These are phyloP conservation scores for Procambarus virginalis DNA, from an alignment of 1,140 invertebrate genomes.

Conservation along the genomic window DNA sequence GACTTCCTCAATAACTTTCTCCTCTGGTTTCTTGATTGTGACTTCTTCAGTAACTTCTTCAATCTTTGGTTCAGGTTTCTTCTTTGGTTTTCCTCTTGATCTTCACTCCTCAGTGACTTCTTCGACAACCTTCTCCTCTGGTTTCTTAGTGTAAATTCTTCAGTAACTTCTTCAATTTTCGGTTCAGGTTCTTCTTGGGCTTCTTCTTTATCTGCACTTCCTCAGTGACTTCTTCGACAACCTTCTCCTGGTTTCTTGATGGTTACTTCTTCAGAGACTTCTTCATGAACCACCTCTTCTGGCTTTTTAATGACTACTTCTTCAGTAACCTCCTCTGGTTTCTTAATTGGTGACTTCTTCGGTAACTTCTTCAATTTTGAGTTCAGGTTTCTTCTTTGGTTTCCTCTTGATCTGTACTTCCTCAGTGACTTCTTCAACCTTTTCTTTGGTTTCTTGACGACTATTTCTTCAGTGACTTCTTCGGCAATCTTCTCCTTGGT, in stretches of 20 bases:
- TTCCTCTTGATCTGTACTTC: constrained; percentile 58
- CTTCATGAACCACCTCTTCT: constrained; percentile 7
- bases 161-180: constrained; percentile 40
- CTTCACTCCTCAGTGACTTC: background rate
- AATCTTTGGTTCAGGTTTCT: constrained; percentile 20
- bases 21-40: constrained; percentile 70
- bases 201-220: constrained; percentile 54
- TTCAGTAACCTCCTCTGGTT: constrained; percentile 72
- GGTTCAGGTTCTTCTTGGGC: background rate
- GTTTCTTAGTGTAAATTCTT: constrained; percentile 35
- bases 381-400: constrained; percentile 32
- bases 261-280: background rate
- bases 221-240: constrained; percentile 69
- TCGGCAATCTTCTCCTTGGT: constrained; percentile 28
- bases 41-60: constrained; percentile 73
- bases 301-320: constrained; percentile 64
- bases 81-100: no score
- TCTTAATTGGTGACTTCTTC: constrained; percentile 26
- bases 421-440: constrained; percentile 9
- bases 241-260: constrained; percentile 12
- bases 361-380: constrained; percentile 20
- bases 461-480: constrained; percentile 71
- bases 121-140: background rate
- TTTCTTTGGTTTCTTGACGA: constrained; percentile 73
- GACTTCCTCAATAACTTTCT: constrained; percentile 70